Evolutionary conservation across 2,797 vertebrate genomes (phyloP).

Genomic region (Manis javanica): DNA sequence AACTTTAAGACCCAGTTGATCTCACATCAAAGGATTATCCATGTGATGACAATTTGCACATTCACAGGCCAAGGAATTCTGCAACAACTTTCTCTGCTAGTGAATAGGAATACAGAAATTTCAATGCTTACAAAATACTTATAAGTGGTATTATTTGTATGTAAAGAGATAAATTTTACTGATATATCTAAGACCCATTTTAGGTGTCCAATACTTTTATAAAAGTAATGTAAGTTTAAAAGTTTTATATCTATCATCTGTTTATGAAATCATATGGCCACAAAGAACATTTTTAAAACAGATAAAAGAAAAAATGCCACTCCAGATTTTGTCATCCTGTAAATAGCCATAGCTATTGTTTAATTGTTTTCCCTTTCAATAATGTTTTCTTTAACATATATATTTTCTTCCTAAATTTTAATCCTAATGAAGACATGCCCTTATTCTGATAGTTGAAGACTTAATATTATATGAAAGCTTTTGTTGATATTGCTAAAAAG

Average conservation of each 20-base stretch:
- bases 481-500: background rate
- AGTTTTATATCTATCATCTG: background rate
- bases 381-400: background rate
- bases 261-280: background rate
- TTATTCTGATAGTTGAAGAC: background rate
- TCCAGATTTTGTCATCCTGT: background rate
- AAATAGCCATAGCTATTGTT: background rate
- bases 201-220: background rate
- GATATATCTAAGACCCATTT: background rate
- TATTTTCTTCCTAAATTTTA: background rate
- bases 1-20: background rate
- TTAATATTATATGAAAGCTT: background rate
- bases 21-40: background rate
- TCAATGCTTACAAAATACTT: background rate
- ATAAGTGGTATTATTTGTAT: background rate
- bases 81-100: background rate
- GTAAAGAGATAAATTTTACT: background rate
- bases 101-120: background rate
- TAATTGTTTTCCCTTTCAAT: background rate
- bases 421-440: background rate
- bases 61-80: background rate
- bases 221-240: background rate
- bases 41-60: background rate
- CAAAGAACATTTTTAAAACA: background rate
- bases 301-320: background rate